Conservation (phyloP, 2,113 vertebrate genomes). For the Pomatostomus ruficeps region DNA sequence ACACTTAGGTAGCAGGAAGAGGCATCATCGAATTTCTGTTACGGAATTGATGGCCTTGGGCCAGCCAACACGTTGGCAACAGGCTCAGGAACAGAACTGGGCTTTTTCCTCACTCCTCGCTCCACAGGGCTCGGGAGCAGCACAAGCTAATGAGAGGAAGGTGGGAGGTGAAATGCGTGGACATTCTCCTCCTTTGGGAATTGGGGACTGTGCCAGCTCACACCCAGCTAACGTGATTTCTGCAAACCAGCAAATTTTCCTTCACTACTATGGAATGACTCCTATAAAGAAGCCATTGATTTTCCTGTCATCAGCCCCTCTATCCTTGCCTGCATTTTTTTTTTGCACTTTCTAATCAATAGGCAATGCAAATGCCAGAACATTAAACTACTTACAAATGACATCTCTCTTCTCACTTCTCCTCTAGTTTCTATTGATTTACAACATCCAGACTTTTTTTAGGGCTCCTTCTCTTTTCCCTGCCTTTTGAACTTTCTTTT, state of each 20-base stretch:
- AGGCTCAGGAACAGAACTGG: neutral
- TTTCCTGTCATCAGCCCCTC: neutral
- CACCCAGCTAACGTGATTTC: neutral
- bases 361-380: neutral
- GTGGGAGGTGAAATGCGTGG: neutral
- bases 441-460: neutral
- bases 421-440: neutral
- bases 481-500: neutral
- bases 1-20: neutral
- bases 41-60: neutral
- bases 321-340: constrained; percentile 18
- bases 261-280: neutral
- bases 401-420: neutral
- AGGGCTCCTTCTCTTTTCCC: neutral
- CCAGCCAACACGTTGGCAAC: neutral
- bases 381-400: neutral
- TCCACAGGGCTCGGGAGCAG: neutral
- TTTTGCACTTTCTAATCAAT: constrained; percentile 10
- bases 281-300: neutral
- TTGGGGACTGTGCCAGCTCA: neutral
- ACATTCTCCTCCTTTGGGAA: neutral
- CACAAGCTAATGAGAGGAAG: neutral
- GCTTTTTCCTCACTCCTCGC: neutral
- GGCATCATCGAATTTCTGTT: neutral
- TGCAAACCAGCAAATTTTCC: neutral